Base-by-base conservation (phyloP, 64 coral and sea anemone genomes). In the Montipora foliosa region DNA sequence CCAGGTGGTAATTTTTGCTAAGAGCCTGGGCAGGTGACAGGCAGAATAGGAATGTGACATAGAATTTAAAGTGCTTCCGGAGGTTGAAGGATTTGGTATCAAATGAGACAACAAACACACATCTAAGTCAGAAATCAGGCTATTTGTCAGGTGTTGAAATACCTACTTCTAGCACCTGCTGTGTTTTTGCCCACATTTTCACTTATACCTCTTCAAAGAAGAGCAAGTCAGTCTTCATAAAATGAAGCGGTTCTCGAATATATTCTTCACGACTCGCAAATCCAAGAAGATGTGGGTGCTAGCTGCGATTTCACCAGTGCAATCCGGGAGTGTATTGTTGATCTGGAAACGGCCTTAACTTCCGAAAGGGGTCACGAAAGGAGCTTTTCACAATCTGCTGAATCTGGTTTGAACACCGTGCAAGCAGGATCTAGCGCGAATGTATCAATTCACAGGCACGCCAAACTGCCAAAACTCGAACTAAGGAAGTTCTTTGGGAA, bases 391-490 rank as follows among this genome's bases (percentile, higher is more conserved):
- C 10, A 66, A 66, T 66, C 61, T 66, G 11, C 61, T 13, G 61
- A 66, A 66, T 12, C 61, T 66, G 61, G 61, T 66, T 66, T 12
- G 15, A 66, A 66, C 61, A 66, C 11, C 12, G 61, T 14, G 10
- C 61, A 66, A 66, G 15, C 61, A 13, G 61, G 11, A 14, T 4
- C 6, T 3, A 66, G 4, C 15, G 10, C 61, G 61, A 17, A 17
- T 4, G 4, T 66, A 13, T 12, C 61, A 66, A 17, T 66, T 66
- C 61, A 12, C 15, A 66, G 15, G 44, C 24, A 83, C 16, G 89
- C 89, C 15, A 92, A 77, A 85, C 53, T 92, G 10, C 90, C 90
- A 14, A 84, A 92, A 76, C 79, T 84, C 37, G 80, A 67, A 58
- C 59, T 92, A 12, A 74, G 29, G 69, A 93, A 79, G 77, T 93